phyloP scores from a whole-genome alignment of 1,140 invertebrate genomes.

The Glossosoma conforme region DNA sequence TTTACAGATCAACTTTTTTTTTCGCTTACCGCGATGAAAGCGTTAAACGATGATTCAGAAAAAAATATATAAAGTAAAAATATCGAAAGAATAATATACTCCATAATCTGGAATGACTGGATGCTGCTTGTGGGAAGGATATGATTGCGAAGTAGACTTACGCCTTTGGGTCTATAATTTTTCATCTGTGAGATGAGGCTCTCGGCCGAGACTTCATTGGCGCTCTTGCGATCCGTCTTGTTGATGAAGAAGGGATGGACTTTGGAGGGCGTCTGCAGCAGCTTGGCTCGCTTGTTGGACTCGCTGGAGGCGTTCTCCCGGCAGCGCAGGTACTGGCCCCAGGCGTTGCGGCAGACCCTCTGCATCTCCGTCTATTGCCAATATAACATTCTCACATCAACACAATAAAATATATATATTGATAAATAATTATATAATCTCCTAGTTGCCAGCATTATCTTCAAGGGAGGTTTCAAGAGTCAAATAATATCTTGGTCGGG shows the following conservation, averaged over 20 bases:
- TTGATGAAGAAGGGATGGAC: slow-evolving; percentile 44
- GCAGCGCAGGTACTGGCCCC: slow-evolving; percentile 84
- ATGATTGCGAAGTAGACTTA: too few species aligned
- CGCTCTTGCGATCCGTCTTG: slow-evolving; percentile 34
- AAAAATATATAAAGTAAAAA: too few species aligned
- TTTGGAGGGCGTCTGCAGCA: slow-evolving; percentile 38
- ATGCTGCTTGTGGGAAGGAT: too few species aligned
- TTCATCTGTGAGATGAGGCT: slow-evolving; percentile 73
- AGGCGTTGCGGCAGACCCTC: slow-evolving; percentile 81
- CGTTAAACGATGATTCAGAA: slow-evolving; percentile 5
- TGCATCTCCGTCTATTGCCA: slow-evolving; percentile 60
- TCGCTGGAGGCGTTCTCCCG: slow-evolving; percentile 82
- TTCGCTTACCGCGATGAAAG: not conserved
- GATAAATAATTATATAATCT: slow-evolving; percentile 1
- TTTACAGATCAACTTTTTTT: too few species aligned
- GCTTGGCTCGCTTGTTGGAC: slow-evolving; percentile 77
- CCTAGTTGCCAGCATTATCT: too few species aligned
- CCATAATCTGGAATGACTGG: too few species aligned
- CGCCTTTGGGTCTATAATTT: slow-evolving; percentile 75
- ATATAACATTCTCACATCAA: too few species aligned
- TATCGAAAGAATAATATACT: too few species aligned
- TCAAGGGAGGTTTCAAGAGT: too few species aligned
- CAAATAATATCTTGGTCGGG: too few species aligned
- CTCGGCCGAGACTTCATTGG: slow-evolving; percentile 33
- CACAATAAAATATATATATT: slow-evolving; percentile 5